Evolutionary conservation across 2,888 invertebrate genomes (phyloP).

Genomic region (Apamea crenata): DNA sequence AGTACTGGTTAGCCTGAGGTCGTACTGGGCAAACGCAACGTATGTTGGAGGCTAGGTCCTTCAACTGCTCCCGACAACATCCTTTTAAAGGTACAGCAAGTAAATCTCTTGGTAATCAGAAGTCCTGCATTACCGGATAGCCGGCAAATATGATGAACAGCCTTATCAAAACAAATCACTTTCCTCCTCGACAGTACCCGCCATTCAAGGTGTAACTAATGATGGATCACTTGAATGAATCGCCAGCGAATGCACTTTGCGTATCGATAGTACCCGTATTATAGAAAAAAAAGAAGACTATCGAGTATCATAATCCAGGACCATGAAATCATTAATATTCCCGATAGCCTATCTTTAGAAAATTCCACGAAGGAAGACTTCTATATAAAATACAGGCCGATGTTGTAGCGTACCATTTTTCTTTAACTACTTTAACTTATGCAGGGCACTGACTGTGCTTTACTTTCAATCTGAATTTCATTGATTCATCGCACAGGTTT

Average conservation of each 20-base stretch:
- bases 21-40: not conserved
- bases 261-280: slow-evolving; percentile 52
- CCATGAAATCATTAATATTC: slow-evolving; percentile 54
- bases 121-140: not conserved
- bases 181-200: slow-evolving; percentile 45
- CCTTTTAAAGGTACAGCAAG: not conserved
- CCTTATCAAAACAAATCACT: slow-evolving; percentile 30
- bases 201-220: slow-evolving; percentile 67
- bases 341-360: slow-evolving; percentile 27
- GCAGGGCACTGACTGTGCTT: not conserved
- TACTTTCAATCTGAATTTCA: not conserved
- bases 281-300: slow-evolving; percentile 45
- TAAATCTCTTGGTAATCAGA: not conserved
- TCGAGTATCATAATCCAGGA: slow-evolving; percentile 39
- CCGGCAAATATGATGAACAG: not conserved
- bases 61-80: not conserved
- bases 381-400: not conserved
- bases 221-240: slow-evolving; percentile 67
- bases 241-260: slow-evolving; percentile 63
- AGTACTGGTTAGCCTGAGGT: not conserved
- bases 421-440: not conserved
- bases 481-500: not conserved
- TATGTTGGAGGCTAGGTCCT: no score
- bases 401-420: not conserved
- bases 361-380: slow-evolving; percentile 4